Conservation (phyloP, 2,113 vertebrate genomes). For the Fukomys damarensis region DNA sequence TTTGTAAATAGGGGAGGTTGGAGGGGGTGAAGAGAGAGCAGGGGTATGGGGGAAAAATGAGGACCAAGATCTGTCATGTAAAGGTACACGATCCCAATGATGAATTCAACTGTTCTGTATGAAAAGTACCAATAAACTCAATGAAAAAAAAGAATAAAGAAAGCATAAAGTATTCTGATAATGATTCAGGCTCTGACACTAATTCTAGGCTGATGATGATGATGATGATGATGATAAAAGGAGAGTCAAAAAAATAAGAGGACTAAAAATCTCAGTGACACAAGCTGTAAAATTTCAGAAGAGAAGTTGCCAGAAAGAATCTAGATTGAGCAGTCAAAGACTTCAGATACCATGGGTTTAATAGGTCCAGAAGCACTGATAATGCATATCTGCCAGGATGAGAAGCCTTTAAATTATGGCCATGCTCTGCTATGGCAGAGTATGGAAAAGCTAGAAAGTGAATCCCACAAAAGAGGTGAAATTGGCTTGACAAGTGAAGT, state of each 20-base stretch:
- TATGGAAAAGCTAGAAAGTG: slow-evolving; percentile 97
- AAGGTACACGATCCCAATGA: too few relatives aligned
- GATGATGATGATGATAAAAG: slow-evolving; percentile 89
- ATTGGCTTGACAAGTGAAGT: slow-evolving; percentile 96
- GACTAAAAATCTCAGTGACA: slow-evolving; percentile 89
- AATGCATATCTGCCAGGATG: slow-evolving; percentile 91
- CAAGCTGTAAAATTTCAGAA: slow-evolving; percentile 90
- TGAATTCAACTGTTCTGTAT: too few relatives aligned
- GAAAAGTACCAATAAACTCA: too few relatives aligned
- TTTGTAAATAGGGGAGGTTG: too few relatives aligned
- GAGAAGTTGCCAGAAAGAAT: slow-evolving; percentile 83
- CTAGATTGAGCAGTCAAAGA: slow-evolving; percentile 91
- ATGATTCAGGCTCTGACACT: slow-evolving; percentile 88
- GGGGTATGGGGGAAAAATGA: too few relatives aligned
- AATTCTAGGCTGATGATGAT: too few relatives aligned
- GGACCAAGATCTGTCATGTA: too few relatives aligned
- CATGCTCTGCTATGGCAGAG: slow-evolving; percentile 98
- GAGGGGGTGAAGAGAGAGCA: too few relatives aligned
- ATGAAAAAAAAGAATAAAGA: too few relatives aligned
- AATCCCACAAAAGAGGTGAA: slow-evolving; percentile 97
- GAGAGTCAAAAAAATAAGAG: slow-evolving; percentile 93
- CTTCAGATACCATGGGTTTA: slow-evolving; percentile 80
- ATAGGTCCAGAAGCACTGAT: slow-evolving; percentile 95
- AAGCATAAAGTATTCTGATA: slow-evolving; percentile 91
- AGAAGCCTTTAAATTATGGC: slow-evolving; percentile 94